Evolutionary conservation across 2,888 invertebrate species (phyloP), one percentile per base, ranked within the genome.

Genomic region (Camptogramma bilineatum): DNA sequence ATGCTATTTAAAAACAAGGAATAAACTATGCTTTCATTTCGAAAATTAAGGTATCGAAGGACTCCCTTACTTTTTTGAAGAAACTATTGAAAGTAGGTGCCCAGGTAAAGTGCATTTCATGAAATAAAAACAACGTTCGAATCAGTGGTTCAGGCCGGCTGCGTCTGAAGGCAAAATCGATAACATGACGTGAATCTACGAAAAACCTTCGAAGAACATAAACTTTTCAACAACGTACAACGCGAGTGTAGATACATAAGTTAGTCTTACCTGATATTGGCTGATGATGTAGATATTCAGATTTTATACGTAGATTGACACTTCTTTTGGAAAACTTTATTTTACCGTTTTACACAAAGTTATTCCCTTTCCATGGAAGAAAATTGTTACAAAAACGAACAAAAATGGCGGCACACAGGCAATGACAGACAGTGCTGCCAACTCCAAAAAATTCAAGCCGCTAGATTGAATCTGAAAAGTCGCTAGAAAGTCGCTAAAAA

Each of bases 321-420:
- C 48, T 47, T 21, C 21, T 9, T 17, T n/a, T 7, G n/a, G 21
- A n/a, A 52, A 52, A 55, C 34, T 42, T 42, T 18, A 21, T 46
- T 51, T 51, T 54, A 34, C 16, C 5, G 18, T 16, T 54, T 46
- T 39, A 44, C 44, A 17, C 16, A 7, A 17, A 17, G 5, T 17
- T 17, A 44, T 7, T 44, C 7, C 13, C 4, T 17, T 44, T 8
- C 44, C 44, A 1, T 8, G 17, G 4, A 31, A 39, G 13, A 10
- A 55, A 18, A 46, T 21, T 24, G 60, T 57, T 64, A 54, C 39
- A 52, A 68, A 61, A 59, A 60, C 53, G 28, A 66, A 53, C 54
- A 64, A 48, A 87, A 88, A 89, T 89, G 89, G 89, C 89, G 88
- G 61, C 50, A 18, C 16, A 31, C 47, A 54, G 42, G 1, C 10